These are phyloP conservation scores for Amia ocellicauda DNA, from an alignment of 2,113 vertebrate genomes.

Conservation along the genomic window DNA sequence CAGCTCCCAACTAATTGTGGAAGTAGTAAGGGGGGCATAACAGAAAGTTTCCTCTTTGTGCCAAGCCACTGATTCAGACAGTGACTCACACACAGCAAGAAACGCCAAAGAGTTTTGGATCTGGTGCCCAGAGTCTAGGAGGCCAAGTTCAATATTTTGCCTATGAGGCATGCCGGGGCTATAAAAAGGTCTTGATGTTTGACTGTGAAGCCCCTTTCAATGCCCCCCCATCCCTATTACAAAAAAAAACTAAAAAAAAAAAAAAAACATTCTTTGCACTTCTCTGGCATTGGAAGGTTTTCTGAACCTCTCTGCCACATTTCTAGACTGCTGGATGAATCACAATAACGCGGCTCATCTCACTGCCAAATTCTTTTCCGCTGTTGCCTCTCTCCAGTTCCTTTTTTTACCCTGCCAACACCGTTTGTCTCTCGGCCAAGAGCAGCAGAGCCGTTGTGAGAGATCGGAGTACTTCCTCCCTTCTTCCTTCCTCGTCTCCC, in stretches of 20 bases:
- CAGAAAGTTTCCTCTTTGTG: constrained; percentile 36
- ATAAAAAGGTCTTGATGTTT: constrained; percentile 85
- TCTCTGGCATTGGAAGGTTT: constrained; percentile 61
- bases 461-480: constrained; percentile 41
- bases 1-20: not conserved
- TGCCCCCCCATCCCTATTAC: constrained; percentile 31
- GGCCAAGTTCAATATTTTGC: constrained; percentile 83
- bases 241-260: constrained; percentile 15
- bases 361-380: constrained; percentile 73
- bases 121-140: constrained; percentile 56
- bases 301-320: constrained; percentile 65
- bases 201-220: constrained; percentile 67
- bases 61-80: constrained; percentile 65
- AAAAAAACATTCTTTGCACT: constrained; percentile 31
- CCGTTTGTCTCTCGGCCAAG: constrained; percentile 70
- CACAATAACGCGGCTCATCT: constrained; percentile 68
- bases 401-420: constrained; percentile 65
- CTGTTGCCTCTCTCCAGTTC: constrained; percentile 64
- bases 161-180: constrained; percentile 73
- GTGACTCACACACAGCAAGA: constrained; percentile 67
- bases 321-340: constrained; percentile 74
- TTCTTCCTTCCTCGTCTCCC: constrained; percentile 27
- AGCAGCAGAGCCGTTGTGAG: constrained; percentile 47
- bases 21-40: not conserved
- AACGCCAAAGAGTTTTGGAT: constrained; percentile 36